Percentiles rank a stretch among this genome's conserved stretches.
phyloP scores from a whole-genome alignment of 2,797 vertebrate species.

The Cirrhinus mrigala region DNA sequence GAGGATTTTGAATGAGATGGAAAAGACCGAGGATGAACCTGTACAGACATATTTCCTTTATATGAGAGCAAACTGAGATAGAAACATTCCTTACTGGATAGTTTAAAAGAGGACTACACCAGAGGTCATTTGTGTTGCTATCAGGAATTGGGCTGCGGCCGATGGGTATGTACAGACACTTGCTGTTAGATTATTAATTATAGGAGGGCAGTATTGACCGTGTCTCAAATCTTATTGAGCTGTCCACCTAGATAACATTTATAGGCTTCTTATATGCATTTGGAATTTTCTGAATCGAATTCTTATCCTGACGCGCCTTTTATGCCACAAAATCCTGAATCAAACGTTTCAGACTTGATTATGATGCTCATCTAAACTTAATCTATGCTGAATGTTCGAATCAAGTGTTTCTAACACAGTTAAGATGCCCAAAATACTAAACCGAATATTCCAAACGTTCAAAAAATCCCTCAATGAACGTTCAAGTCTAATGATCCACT shows the following conservation, averaged over 20 bases:
- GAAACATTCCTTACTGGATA: conserved; percentile 6
- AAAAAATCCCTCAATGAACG: background rate
- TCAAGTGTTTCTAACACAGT: background rate
- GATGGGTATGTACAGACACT: conserved; percentile 36
- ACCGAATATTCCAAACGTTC: background rate
- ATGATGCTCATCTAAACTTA: background rate
- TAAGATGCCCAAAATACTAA: background rate
- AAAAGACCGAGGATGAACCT: conserved; percentile 41
- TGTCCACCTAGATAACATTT: background rate
- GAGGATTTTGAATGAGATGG: conserved; percentile 50
- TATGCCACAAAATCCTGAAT: background rate
- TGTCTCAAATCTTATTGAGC: background rate
- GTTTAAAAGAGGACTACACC: background rate
- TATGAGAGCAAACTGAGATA: conserved; percentile 25
- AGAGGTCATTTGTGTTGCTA: background rate
- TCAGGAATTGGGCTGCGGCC: conserved; percentile 26
- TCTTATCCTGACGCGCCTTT: background rate
- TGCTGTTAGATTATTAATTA: background rate
- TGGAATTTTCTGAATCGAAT: background rate
- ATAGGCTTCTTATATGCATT: background rate
- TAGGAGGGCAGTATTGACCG: background rate
- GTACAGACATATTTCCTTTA: conserved; percentile 19
- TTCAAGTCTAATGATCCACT: background rate
- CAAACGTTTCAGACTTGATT: background rate
- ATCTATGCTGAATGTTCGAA: background rate